Evolutionary conservation across 2,888 invertebrate genomes (phyloP).

Genomic region (Aleiodes testaceus): DNA sequence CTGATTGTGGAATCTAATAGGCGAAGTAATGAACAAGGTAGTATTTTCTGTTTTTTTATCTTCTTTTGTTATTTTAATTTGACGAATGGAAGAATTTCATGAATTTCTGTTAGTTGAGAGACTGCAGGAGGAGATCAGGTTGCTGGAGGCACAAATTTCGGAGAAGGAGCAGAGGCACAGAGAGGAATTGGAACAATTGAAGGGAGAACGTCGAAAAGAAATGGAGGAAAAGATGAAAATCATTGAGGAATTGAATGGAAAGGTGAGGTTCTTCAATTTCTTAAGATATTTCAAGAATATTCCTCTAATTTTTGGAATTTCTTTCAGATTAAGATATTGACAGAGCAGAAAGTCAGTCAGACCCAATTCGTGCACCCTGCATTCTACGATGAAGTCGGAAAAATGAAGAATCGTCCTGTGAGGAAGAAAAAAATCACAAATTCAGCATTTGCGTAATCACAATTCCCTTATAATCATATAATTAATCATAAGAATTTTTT

Average conservation of each 20-base stretch:
- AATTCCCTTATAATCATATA: neutral
- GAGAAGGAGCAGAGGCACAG: conserved; percentile 44
- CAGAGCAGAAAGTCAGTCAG: conserved; percentile 3
- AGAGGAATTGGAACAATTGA: conserved; percentile 46
- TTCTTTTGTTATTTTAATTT: neutral
- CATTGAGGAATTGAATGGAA: conserved; percentile 17
- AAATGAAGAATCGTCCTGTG: conserved; percentile 5
- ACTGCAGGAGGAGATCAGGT: conserved; percentile 50
- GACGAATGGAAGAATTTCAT: neutral
- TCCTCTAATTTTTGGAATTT: neutral
- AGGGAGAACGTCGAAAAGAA: conserved; percentile 47
- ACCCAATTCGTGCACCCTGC: conserved; percentile 41
- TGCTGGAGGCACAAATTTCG: conserved; percentile 44
- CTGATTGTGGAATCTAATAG: neutral
- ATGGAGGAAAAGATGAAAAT: conserved; percentile 45
- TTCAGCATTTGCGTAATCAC: conserved; percentile 35
- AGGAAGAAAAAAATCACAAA: conserved; percentile 33
- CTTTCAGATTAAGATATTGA: neutral
- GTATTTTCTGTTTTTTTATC: neutral
- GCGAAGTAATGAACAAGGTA: conserved; percentile 43
- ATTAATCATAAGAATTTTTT: conserved; percentile 2
- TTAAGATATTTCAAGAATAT: neutral
- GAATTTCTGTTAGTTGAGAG: conserved; percentile 44
- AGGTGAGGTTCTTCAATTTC: conserved; percentile 17
- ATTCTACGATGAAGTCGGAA: conserved; percentile 19